These are phyloP conservation scores for Melanotaenia maccullochi DNA, from an alignment of 2,797 vertebrate species.

Conservation along the genomic window DNA sequence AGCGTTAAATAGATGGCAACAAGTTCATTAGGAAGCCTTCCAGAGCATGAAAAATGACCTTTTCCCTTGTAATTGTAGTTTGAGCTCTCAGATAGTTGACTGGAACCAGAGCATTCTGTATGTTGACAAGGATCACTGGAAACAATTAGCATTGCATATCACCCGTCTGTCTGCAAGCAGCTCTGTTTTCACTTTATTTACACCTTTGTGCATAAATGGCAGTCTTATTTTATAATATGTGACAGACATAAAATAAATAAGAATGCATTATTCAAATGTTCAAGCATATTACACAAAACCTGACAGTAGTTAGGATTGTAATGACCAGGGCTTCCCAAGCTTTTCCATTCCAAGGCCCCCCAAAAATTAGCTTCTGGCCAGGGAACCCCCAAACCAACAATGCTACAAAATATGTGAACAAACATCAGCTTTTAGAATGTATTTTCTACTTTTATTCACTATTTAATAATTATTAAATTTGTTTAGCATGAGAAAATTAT, in stretches of 20 bases:
- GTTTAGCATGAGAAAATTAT: too few relatives aligned
- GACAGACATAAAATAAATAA: constrained; percentile 53
- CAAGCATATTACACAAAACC: constrained; percentile 15
- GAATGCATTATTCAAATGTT: constrained; percentile 36
- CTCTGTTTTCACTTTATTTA: constrained; percentile 60
- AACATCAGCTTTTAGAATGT: too few relatives aligned
- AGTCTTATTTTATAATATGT: constrained; percentile 60
- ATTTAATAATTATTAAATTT: too few relatives aligned
- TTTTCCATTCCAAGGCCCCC: too few relatives aligned
- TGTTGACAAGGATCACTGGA: constrained; percentile 81
- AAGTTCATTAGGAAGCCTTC: constrained; percentile 81
- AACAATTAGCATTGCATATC: constrained; percentile 79
- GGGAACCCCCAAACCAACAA: too few relatives aligned
- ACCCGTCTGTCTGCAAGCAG: constrained; percentile 51
- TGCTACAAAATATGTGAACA: too few relatives aligned
- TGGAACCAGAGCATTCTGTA: constrained; percentile 74
- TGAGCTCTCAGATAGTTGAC: constrained; percentile 80
- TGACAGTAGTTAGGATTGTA: not conserved
- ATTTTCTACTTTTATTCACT: too few relatives aligned
- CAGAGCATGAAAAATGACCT: constrained; percentile 85
- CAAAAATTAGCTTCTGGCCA: too few relatives aligned
- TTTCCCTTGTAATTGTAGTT: constrained; percentile 82
- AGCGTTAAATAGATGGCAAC: constrained; percentile 79
- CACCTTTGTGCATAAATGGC: constrained; percentile 59
- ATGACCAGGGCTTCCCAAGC: too few relatives aligned